phyloP scores from a whole-genome alignment of 2,797 vertebrate species.

The Gallinago solitaria region DNA sequence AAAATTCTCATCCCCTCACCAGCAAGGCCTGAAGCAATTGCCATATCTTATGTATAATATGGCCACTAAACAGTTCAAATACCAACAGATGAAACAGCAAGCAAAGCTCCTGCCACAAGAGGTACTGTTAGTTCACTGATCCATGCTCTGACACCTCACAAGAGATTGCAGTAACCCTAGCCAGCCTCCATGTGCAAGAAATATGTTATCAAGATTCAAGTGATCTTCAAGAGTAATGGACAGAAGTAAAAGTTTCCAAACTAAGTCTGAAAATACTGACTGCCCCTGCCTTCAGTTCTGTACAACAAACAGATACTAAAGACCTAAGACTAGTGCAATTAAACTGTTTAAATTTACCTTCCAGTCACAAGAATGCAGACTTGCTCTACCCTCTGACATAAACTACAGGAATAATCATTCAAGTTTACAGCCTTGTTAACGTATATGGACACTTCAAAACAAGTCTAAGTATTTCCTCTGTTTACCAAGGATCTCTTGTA shows the following conservation, averaged over 20 bases:
- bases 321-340: neutral
- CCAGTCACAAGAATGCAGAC: neutral
- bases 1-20: neutral
- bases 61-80: neutral
- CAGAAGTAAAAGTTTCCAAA: neutral
- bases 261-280: neutral
- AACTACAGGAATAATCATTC: neutral
- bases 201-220: neutral
- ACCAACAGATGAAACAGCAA: neutral
- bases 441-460: neutral
- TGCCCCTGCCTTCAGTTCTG: neutral
- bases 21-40: neutral
- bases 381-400: neutral
- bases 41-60: neutral
- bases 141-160: neutral
- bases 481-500: neutral
- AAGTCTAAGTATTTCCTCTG: neutral
- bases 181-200: neutral
- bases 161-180: neutral
- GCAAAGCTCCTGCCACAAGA: neutral
- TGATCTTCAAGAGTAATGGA: neutral
- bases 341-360: neutral
- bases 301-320: neutral
- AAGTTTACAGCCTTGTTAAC: neutral
- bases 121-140: neutral